These are phyloP conservation scores for Bombus pyrosoma DNA, from an alignment of 1,140 invertebrate genomes.

Conservation along the genomic window DNA sequence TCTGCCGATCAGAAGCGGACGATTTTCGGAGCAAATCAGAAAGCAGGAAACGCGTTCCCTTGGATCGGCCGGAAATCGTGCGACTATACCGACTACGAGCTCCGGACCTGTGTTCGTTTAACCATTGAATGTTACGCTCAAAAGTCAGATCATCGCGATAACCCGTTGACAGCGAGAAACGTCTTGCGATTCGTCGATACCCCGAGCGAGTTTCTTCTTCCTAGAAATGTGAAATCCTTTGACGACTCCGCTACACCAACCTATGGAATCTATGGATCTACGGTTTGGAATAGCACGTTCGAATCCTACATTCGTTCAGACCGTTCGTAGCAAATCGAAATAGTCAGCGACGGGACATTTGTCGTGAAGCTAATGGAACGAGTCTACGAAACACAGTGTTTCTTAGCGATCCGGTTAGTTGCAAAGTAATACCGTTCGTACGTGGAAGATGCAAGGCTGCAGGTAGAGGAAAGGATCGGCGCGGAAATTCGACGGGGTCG, in stretches of 20 bases:
- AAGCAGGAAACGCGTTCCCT: neutral
- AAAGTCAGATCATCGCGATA: neutral
- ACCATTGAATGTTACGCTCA: too few relatives aligned
- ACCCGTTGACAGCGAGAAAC: neutral
- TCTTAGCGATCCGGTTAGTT: neutral
- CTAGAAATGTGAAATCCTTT: neutral
- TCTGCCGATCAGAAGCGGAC: neutral
- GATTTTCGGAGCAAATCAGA: conserved; percentile 22
- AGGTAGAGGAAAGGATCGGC: neutral
- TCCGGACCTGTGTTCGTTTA: neutral
- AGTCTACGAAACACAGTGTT: neutral
- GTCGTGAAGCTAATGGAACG: neutral
- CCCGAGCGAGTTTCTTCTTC: neutral
- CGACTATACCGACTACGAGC: neutral
- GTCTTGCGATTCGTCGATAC: neutral
- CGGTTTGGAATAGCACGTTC: too few relatives aligned
- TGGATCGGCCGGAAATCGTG: neutral
- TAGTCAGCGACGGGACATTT: neutral
- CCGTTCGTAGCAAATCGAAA: neutral
- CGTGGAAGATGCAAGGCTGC: neutral
- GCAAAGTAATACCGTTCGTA: neutral
- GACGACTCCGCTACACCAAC: neutral
- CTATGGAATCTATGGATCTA: too few relatives aligned
- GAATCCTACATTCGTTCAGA: neutral
- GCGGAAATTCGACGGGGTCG: conserved; percentile 30